Evolutionary conservation across 2,888 invertebrate genomes (phyloP).

Genomic region (Yponomeuta evonymella): DNA sequence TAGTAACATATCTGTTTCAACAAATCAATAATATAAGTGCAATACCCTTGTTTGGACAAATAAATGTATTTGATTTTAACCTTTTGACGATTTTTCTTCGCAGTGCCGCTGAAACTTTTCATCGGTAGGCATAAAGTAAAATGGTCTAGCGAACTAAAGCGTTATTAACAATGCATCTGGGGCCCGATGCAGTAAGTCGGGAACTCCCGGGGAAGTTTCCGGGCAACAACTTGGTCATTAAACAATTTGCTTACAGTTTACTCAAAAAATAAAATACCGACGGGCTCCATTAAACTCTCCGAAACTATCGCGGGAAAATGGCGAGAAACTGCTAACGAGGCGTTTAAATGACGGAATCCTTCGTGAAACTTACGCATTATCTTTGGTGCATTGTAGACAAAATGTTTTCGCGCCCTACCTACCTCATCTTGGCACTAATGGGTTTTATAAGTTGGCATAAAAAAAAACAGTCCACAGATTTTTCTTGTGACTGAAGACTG

Average conservation of each 20-base stretch:
- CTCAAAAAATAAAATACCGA: conserved; percentile 22
- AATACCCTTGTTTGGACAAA: too few species aligned
- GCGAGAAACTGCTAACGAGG: too few species aligned
- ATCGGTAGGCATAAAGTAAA: neutral
- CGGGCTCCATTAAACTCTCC: conserved; percentile 4
- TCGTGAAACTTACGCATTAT: too few species aligned
- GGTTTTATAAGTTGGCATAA: neutral
- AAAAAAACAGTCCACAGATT: neutral
- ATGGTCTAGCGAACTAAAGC: neutral
- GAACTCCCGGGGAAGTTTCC: neutral
- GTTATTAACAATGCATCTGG: neutral
- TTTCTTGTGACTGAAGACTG: neutral
- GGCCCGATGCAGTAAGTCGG: conserved; percentile 16
- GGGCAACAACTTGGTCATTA: conserved; percentile 33
- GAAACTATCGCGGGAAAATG: neutral
- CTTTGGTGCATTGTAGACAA: too few species aligned
- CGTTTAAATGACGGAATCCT: too few species aligned
- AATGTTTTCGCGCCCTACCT: too few species aligned
- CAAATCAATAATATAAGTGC: too few species aligned
- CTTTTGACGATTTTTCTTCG: neutral
- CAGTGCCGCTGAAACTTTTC: neutral
- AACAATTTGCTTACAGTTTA: conserved; percentile 28
- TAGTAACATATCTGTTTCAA: too few species aligned
- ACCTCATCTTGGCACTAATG: too few species aligned
- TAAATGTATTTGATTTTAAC: too few species aligned